Evolutionary conservation across 2,797 vertebrate species (phyloP), one percentile per base, ranked within the genome.

Genomic region (Meda fulgida): DNA sequence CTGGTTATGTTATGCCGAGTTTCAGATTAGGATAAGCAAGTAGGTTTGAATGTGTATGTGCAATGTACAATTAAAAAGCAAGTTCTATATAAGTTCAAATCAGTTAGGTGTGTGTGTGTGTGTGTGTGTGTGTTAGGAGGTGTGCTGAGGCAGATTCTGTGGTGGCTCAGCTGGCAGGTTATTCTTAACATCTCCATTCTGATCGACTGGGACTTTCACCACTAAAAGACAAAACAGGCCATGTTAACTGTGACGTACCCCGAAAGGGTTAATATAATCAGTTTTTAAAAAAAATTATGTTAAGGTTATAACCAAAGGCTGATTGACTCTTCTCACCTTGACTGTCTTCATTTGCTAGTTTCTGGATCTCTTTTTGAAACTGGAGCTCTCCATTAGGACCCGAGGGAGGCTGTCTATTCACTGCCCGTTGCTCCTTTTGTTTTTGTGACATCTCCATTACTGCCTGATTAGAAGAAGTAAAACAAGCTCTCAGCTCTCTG

Each of bases 391-490:
- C 96, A 0, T 95, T 92, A 0, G 96, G 95, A 53, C 95, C 94
- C 0, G 90, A 80, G 1, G 93, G 94, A 1, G 93, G 94, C 58
- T 87, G 91, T 0, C 84, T 92, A 1, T 92, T 94, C 1, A 34
- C 88, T 29, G 89, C 92, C 91, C 93, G 93, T 84, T 95, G 94
- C 6, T 94, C 93, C 69, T 96, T 97, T 89, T 95, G 93, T 78
- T 95, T 95, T 90, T 97, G 96, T 13, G 97, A 96, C 96, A 97
- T 97, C 23, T 97, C 96, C 85, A 97, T 87, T 0, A 97, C 94
- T 0, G 96, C 97, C 97, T 98, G 78, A 1, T 3, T 38, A 84
- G 29, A 6, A 84, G 29, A 6, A 34, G 40, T 5, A 55, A 60
- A 78, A 67, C 58, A 67, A 66, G 10, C 23, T 26, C 1, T 73